Evolutionary conservation across 2,113 vertebrate genomes (phyloP).

Genomic region (Dromiciops gliroides): DNA sequence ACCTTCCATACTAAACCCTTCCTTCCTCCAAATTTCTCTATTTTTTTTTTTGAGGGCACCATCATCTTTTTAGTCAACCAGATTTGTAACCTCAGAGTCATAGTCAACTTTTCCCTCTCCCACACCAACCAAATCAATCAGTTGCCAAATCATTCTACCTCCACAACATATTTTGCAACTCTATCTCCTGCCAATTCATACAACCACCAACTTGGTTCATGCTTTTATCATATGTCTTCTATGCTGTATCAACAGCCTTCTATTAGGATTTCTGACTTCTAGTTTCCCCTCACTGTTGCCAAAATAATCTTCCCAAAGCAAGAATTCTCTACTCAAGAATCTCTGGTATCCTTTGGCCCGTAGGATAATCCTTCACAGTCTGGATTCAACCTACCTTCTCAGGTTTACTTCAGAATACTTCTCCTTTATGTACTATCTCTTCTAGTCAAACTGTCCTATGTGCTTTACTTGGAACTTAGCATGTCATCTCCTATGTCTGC

Average conservation of each 20-base stretch:
- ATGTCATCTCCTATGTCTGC: not conserved
- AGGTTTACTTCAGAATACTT: not conserved
- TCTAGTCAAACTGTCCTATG: not conserved
- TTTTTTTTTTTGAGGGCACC: not conserved
- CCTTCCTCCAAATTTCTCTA: not conserved
- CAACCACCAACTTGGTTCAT: not conserved
- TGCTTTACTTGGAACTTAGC: not conserved
- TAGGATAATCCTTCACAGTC: not conserved
- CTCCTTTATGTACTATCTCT: not conserved
- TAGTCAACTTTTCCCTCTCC: not conserved
- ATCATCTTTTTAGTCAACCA: not conserved
- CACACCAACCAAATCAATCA: not conserved
- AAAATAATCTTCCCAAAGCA: not conserved
- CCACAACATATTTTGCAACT: not conserved
- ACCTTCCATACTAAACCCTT: not conserved
- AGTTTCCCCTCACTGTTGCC: not conserved
- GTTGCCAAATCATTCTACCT: not conserved
- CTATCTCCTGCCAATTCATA: not conserved
- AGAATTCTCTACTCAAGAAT: not conserved
- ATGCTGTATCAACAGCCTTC: not conserved
- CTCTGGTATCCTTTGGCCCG: not conserved
- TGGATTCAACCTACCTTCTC: not conserved
- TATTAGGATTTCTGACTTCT: not conserved
- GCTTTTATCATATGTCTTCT: not conserved
- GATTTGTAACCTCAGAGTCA: not conserved